These are phyloP conservation scores for Myodes glareolus DNA, from an alignment of 2,113 vertebrate species.

Conservation along the genomic window DNA sequence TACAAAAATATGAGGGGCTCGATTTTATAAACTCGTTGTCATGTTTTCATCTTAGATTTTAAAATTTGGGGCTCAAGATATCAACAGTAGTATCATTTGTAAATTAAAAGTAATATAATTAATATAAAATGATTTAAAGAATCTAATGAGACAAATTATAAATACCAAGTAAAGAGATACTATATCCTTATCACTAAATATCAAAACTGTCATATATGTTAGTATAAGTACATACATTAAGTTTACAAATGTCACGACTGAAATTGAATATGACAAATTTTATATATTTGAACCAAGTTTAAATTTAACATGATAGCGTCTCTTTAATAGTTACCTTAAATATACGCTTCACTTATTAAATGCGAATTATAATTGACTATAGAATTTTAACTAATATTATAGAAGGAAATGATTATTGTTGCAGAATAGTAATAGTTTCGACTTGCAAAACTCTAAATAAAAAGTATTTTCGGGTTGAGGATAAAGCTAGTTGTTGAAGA, in stretches of 20 bases:
- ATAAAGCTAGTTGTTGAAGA: neutral
- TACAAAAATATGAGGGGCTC: slow-evolving; percentile 29
- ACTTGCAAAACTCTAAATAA: slow-evolving; percentile 7
- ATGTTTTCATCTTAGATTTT: slow-evolving; percentile 45
- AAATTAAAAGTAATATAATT: slow-evolving; percentile 31
- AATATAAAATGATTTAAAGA: slow-evolving; percentile 45
- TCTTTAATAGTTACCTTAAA: neutral
- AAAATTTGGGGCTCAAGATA: slow-evolving; percentile 30
- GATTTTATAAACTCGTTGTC: neutral
- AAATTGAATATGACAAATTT: neutral
- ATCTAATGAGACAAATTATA: neutral
- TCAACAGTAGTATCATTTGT: neutral
- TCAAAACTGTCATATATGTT: neutral
- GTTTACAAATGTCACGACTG: slow-evolving; percentile 20
- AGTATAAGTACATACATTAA: neutral
- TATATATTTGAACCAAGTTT: neutral
- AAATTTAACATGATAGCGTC: neutral
- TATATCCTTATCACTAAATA: neutral
- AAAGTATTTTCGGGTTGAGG: neutral
- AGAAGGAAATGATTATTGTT: neutral
- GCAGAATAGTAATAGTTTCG: neutral
- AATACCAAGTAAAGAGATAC: neutral
- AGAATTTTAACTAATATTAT: neutral
- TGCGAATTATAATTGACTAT: slow-evolving; percentile 17
- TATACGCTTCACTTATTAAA: neutral